Percentiles rank a stretch among this genome's conserved stretches.
These are phyloP conservation scores for Forficula auricularia DNA, from an alignment of 1,140 invertebrate species.

Conservation along the genomic window DNA sequence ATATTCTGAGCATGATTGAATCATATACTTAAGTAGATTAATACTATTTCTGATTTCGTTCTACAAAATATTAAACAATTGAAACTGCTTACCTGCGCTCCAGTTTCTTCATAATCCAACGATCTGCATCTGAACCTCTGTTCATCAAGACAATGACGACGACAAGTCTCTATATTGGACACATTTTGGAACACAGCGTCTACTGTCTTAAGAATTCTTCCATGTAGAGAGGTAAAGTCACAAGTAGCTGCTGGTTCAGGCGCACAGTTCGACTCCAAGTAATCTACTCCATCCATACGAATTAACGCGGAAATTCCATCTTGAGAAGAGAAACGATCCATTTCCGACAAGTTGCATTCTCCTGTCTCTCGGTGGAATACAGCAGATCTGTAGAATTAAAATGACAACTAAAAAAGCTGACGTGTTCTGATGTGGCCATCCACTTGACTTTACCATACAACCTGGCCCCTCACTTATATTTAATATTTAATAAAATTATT, in stretches of 20 bases:
- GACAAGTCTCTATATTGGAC: conserved; percentile 27
- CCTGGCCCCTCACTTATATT: no score
- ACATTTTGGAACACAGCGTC: conserved; percentile 31
- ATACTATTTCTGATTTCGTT: no score
- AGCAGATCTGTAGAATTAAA: conserved; percentile 27
- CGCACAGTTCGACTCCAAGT: conserved; percentile 33
- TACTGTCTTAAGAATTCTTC: conserved; percentile 32
- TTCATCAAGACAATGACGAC: conserved; percentile 27
- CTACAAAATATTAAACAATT: no score
- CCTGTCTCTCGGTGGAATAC: conserved; percentile 25
- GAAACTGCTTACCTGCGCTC: conserved; percentile 26
- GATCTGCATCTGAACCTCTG: conserved; percentile 29
- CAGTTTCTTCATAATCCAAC: conserved; percentile 32
- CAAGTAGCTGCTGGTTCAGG: conserved; percentile 30
- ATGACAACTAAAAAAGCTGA: no score
- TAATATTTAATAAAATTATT: no score
- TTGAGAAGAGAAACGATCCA: conserved; percentile 27
- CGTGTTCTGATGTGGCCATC: no score
- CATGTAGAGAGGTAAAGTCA: conserved; percentile 27
- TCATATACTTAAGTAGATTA: no score
- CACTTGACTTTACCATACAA: no score
- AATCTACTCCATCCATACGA: conserved; percentile 16
- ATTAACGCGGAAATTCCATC: conserved; percentile 14
- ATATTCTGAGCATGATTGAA: no score
- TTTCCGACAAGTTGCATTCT: conserved; percentile 28